These are phyloP conservation scores for Turdus rufiventris DNA, from an alignment of 2,113 vertebrate genomes.

Conservation along the genomic window DNA sequence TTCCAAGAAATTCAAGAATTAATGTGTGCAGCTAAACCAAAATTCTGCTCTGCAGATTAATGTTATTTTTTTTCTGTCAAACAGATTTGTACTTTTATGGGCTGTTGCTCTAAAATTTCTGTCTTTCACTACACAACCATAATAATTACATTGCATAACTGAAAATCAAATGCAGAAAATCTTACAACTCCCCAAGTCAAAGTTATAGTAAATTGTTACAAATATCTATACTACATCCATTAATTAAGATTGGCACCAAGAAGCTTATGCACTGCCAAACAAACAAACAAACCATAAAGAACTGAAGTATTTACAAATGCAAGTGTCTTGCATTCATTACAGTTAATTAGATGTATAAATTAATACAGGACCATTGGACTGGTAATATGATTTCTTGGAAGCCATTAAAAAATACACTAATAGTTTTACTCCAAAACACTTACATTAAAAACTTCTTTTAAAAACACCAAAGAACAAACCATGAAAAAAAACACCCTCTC, in stretches of 20 bases:
- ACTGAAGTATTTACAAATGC: not conserved
- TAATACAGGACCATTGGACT: not conserved
- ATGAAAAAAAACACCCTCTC: rapidly evolving
- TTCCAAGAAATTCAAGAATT: conserved; percentile 1
- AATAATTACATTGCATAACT: not conserved
- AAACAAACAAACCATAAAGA: not conserved
- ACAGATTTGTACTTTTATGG: not conserved
- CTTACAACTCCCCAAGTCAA: not conserved
- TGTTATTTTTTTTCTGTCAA: not conserved
- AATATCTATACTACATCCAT: not conserved
- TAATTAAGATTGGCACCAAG: not conserved
- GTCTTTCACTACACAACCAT: not conserved
- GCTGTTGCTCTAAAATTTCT: not conserved
- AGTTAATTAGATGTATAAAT: not conserved
- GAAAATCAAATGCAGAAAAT: not conserved
- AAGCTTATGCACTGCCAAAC: not conserved
- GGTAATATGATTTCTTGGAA: not conserved
- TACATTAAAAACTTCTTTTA: not conserved
- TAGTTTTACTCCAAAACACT: not conserved
- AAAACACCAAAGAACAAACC: not conserved
- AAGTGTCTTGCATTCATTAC: not conserved
- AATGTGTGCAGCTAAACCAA: not conserved
- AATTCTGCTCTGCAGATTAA: not conserved
- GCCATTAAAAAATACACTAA: not conserved
- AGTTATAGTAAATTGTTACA: not conserved